phyloP scores from a whole-genome alignment of 1,140 invertebrate species.

The Trichonephila clavata region DNA sequence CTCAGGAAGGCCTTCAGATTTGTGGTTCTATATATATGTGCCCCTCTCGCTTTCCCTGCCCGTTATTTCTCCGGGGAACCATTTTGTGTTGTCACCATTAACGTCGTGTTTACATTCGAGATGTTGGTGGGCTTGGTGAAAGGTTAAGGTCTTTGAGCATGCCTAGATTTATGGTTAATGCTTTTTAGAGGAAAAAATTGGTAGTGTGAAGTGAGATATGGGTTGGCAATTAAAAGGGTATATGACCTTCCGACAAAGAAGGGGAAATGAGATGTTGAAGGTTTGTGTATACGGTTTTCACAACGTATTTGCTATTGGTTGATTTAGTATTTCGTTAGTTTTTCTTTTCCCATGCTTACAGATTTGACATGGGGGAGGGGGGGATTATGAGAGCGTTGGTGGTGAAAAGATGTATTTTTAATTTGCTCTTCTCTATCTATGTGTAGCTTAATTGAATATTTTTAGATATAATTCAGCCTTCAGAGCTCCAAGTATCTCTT shows the following conservation, averaged over 20 bases:
- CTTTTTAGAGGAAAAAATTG: neutral
- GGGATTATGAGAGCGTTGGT: neutral
- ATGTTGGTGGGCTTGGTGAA: slow-evolving; percentile 8
- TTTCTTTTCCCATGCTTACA: neutral
- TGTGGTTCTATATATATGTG: slow-evolving; percentile 30
- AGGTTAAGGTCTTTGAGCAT: neutral
- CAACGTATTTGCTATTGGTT: neutral
- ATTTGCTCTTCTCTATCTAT: neutral
- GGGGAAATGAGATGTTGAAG: neutral
- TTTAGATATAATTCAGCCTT: neutral
- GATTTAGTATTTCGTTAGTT: neutral
- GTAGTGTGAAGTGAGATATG: slow-evolving; percentile 8
- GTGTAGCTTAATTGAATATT: neutral
- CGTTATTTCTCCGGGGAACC: slow-evolving; percentile 21
- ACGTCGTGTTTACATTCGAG: slow-evolving; percentile 1
- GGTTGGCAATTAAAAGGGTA: neutral
- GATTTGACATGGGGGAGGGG: neutral
- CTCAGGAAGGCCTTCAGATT: slow-evolving; percentile 53
- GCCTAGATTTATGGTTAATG: neutral
- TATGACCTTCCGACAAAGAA: neutral
- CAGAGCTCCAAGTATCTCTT: too few relatives aligned
- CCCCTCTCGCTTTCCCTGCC: neutral
- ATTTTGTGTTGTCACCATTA: slow-evolving; percentile 54
- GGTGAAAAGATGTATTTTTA: too few relatives aligned
- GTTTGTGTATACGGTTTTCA: neutral